Percentiles rank a stretch among this genome's conserved stretches.
Evolutionary conservation across 2,888 invertebrate genomes (phyloP).

Genomic region (Noctua pronuba): DNA sequence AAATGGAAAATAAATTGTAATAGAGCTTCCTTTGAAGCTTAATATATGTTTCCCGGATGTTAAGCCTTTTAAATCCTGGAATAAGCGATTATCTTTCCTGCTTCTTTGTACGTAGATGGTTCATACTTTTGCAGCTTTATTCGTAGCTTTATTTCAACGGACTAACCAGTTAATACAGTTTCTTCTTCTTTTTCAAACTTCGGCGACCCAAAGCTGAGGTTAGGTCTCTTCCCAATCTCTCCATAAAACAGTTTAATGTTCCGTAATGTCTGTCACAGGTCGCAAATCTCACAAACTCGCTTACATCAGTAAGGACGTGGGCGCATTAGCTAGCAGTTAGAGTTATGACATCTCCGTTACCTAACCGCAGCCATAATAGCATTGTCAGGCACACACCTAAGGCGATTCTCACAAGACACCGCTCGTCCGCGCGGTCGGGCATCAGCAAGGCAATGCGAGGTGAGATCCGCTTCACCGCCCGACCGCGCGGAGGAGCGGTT

Average conservation of each 20-base stretch:
- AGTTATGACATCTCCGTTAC: constrained; percentile 52
- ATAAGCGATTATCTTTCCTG: neutral
- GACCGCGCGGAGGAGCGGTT: neutral
- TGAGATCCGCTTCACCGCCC: neutral
- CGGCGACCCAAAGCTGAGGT: neutral
- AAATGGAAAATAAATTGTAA: neutral
- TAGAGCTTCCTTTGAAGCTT: neutral
- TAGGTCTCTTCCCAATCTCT: neutral
- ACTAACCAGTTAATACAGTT: neutral
- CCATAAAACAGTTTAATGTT: neutral
- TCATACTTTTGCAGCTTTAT: neutral
- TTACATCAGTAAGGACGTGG: constrained; percentile 40
- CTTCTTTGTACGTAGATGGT: neutral
- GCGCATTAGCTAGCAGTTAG: constrained; percentile 24
- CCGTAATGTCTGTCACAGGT: neutral
- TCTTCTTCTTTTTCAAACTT: neutral
- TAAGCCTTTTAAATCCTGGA: neutral
- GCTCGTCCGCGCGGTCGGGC: neutral
- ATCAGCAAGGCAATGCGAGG: neutral
- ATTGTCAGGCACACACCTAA: constrained; percentile 51
- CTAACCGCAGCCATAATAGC: constrained; percentile 46
- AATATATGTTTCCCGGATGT: neutral
- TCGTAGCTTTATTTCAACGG: constrained; percentile 2
- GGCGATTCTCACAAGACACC: neutral
- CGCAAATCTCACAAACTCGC: constrained; percentile 10